Evolutionary conservation across 2,113 vertebrate species (phyloP).

Genomic region (Neotoma lepida): DNA sequence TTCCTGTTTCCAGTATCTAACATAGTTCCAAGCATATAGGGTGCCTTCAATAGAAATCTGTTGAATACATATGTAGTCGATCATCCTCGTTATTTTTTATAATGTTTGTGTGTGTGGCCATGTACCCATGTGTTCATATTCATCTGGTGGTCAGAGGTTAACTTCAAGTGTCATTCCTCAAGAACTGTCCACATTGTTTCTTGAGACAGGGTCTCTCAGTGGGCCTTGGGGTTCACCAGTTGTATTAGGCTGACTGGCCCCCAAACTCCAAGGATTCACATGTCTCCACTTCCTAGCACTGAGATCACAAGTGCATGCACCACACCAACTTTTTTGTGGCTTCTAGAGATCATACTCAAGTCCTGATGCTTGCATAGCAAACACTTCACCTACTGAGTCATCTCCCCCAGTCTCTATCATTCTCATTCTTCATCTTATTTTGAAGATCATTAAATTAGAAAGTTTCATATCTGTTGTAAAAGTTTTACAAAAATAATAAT

Average conservation of each 20-base stretch:
- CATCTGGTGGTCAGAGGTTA: neutral
- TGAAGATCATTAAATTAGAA: slow-evolving; percentile 34
- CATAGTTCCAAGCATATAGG: neutral
- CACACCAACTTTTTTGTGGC: neutral
- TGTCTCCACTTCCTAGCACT: neutral
- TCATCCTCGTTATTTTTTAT: neutral
- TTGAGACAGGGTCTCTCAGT: neutral
- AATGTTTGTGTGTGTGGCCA: neutral
- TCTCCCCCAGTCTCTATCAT: neutral
- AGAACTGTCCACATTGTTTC: neutral
- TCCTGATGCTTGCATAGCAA: neutral
- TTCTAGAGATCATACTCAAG: neutral
- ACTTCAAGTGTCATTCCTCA: neutral
- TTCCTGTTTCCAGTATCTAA: neutral
- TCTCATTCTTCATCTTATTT: neutral
- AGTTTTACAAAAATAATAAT: slow-evolving; percentile 5
- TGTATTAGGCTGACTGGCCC: neutral
- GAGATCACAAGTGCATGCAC: neutral
- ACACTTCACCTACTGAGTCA: neutral
- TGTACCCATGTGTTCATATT: neutral
- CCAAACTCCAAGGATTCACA: neutral
- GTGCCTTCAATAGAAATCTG: neutral
- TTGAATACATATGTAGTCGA: neutral
- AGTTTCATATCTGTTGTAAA: neutral
- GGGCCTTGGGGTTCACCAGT: neutral